Percentiles rank a stretch among this genome's conserved stretches.
Conservation (phyloP, 2,888 invertebrate genomes). For the Beris chalybata region DNA sequence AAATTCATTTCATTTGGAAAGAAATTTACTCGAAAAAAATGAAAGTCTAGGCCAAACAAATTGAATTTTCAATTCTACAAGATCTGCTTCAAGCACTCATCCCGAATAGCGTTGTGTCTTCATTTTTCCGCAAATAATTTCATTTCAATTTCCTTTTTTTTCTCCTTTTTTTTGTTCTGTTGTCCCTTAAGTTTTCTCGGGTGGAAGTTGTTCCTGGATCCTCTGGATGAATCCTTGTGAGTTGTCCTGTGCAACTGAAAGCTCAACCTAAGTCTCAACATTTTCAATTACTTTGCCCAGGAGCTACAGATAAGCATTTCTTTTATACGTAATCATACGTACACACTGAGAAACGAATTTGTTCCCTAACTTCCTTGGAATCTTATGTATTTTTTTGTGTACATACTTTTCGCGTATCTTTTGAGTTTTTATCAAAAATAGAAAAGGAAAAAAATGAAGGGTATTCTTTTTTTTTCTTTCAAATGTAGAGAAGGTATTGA, state of each 20-base stretch:
- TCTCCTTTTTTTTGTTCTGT: conserved; percentile 19
- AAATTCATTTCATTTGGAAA: conserved; percentile 17
- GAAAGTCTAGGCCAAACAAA: conserved; percentile 31
- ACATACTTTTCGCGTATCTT: too few relatives aligned
- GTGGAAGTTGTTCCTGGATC: conserved; percentile 22
- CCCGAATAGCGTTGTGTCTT: conserved; percentile 24
- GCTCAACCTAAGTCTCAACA: conserved; percentile 36
- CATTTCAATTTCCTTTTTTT: conserved; percentile 30
- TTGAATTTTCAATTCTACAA: conserved; percentile 31
- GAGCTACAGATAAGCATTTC: conserved; percentile 36
- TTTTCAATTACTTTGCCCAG: conserved; percentile 39
- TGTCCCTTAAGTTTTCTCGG: conserved; percentile 22
- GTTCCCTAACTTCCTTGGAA: conserved; percentile 7
- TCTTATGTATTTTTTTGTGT: background rate
- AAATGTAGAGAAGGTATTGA: too few relatives aligned
- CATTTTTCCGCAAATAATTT: conserved; percentile 32
- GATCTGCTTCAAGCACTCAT: conserved; percentile 27
- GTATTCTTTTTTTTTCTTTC: too few relatives aligned
- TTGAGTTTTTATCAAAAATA: too few relatives aligned
- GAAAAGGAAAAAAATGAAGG: too few relatives aligned
- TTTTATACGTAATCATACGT: conserved; percentile 10
- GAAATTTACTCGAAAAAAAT: conserved; percentile 11
- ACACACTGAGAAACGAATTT: background rate
- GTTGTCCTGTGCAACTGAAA: conserved; percentile 37
- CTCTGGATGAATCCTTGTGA: conserved; percentile 33